These are phyloP conservation scores for Hesperophylax magnus DNA, from an alignment of 1,140 invertebrate species.

Conservation along the genomic window DNA sequence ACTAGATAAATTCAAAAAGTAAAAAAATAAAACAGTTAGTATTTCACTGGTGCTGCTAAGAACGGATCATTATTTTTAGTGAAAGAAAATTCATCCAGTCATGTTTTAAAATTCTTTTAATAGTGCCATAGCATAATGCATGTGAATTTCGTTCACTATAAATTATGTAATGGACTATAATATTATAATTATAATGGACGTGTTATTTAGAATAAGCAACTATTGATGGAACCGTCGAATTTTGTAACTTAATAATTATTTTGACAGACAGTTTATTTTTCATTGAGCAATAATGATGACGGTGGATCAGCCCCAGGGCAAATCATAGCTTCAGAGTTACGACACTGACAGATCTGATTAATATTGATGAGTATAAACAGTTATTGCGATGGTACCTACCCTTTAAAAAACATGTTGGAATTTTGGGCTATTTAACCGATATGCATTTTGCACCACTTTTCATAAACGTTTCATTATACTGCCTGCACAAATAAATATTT, in stretches of 20 bases:
- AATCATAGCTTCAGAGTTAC: not conserved
- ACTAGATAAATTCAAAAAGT: not conserved
- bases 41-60: no score
- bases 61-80: not conserved
- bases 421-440: no score
- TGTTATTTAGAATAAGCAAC: not conserved
- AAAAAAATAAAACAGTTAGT: no score
- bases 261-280: slow-evolving; percentile 12
- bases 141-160: not conserved
- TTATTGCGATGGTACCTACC: no score
- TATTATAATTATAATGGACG: not conserved
- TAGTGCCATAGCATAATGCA: not conserved
- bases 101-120: slow-evolving; percentile 6
- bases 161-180: not conserved
- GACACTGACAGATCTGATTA: slow-evolving; percentile 1
- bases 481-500: no score
- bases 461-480: no score
- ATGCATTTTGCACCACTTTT: no score
- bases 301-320: not conserved
- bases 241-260: slow-evolving; percentile 16
- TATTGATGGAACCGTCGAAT: not conserved
- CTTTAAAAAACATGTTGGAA: no score
- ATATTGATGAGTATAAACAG: not conserved
- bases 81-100: not conserved
- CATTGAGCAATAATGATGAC: not conserved